A percentile compares a stretch with the other conserved stretches of the same genome.
Conservation (phyloP, 2,797 vertebrate species). For the Lophotriccus pileatus region DNA sequence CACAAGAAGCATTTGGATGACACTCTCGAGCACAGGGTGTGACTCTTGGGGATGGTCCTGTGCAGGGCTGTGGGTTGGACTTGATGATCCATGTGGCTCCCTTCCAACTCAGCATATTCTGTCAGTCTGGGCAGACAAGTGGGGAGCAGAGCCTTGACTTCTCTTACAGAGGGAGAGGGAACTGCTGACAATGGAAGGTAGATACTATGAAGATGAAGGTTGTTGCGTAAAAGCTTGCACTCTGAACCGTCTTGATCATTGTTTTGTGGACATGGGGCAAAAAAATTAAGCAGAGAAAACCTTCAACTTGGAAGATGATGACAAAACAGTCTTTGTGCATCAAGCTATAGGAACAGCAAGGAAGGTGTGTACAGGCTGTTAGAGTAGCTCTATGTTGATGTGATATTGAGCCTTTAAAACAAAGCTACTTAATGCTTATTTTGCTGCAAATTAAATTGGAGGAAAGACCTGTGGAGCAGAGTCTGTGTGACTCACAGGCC, state of each 20-base stretch:
- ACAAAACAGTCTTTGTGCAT: fast-evolving
- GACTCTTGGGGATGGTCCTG: neutral
- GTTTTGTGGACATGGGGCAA: fast-evolving
- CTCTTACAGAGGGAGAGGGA: neutral
- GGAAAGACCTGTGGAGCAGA: neutral
- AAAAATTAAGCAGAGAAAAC: neutral
- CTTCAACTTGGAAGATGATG: neutral
- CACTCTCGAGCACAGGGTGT: neutral
- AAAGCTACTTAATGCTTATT: neutral
- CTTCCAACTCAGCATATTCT: neutral
- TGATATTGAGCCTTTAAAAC: neutral
- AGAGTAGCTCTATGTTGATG: neutral
- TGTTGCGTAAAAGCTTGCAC: neutral
- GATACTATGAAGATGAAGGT: neutral
- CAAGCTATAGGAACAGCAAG: fast-evolving
- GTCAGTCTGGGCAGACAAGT: neutral
- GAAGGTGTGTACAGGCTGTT: neutral
- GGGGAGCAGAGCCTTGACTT: neutral
- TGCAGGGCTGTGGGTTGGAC: neutral
- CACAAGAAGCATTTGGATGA: neutral
- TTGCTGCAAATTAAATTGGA: neutral
- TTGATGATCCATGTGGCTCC: neutral
- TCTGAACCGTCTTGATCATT: fast-evolving
- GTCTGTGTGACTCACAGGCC: neutral
- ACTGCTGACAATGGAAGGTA: neutral